Evolutionary conservation across 1,140 invertebrate genomes (phyloP).

Genomic region (Notospermus geniculatus): DNA sequence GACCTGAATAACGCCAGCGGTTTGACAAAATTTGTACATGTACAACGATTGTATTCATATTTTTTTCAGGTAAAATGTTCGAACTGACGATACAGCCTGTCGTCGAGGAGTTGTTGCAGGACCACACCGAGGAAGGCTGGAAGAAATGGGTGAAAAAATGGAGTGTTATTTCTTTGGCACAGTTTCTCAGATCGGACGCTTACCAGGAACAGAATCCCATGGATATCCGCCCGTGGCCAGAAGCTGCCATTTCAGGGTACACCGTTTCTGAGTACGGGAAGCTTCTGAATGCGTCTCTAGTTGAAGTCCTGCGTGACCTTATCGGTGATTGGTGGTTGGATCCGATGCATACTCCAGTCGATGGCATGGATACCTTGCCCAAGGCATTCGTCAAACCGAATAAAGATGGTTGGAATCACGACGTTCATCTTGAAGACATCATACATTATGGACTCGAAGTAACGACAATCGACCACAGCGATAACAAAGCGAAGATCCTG

Average conservation of each 20-base stretch:
- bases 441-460: conserved; percentile 19
- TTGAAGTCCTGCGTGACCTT: conserved; percentile 16
- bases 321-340: conserved; percentile 25
- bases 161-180: conserved; percentile 22
- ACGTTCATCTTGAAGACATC: conserved; percentile 15
- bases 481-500: conserved; percentile 8
- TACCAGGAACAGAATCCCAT: neutral
- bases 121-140: conserved; percentile 16
- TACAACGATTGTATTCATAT: neutral
- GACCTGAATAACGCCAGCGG: no score
- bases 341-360: conserved; percentile 16
- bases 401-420: conserved; percentile 14
- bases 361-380: conserved; percentile 23
- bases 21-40: no score
- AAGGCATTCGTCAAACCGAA: conserved; percentile 21
- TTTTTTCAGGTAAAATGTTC: conserved; percentile 19
- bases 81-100: conserved; percentile 16
- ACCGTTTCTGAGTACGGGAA: conserved; percentile 22
- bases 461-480: neutral
- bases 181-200: conserved; percentile 15
- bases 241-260: conserved; percentile 21
- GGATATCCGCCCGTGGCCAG: conserved; percentile 22
- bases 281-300: conserved; percentile 10
- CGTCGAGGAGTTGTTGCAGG: conserved; percentile 12
- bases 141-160: conserved; percentile 24